Conservation (phyloP, 2,797 vertebrate genomes). For the Chanos chanos region DNA sequence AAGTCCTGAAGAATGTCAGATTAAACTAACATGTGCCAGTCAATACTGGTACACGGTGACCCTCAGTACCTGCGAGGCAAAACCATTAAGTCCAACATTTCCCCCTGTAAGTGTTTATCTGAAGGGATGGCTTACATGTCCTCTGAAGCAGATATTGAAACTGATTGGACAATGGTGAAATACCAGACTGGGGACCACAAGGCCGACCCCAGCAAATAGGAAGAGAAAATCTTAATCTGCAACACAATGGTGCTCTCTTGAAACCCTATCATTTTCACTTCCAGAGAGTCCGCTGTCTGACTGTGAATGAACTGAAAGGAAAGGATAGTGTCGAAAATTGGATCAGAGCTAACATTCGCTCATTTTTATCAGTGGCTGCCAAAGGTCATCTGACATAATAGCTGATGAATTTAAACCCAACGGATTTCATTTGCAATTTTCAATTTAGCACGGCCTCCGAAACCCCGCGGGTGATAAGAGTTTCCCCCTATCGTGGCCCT, state of each 20-base stretch:
- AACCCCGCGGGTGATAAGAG: constrained; percentile 92
- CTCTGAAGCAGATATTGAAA: constrained; percentile 90
- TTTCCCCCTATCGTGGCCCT: constrained; percentile 93
- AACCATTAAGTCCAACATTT: constrained; percentile 93
- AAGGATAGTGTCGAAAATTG: constrained; percentile 95
- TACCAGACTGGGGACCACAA: constrained; percentile 82
- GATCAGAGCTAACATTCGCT: constrained; percentile 96
- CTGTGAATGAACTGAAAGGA: constrained; percentile 90
- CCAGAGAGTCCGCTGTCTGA: constrained; percentile 85
- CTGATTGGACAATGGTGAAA: constrained; percentile 93
- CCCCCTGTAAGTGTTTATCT: constrained; percentile 89
- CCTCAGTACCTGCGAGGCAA: constrained; percentile 81
- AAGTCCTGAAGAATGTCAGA: constrained; percentile 82
- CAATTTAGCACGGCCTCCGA: constrained; percentile 92
- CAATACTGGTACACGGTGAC: constrained; percentile 87
- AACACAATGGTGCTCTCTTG: constrained; percentile 95
- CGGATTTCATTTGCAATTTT: constrained; percentile 99
- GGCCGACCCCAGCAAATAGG: constrained; percentile 86
- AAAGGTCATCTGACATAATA: constrained; percentile 99
- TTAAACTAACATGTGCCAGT: constrained; percentile 87
- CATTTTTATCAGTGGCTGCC: constrained; percentile 97
- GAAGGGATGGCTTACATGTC: constrained; percentile 88
- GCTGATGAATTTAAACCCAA: constrained; percentile 97
- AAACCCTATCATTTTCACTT: constrained; percentile 99
- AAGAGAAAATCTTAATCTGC: constrained; percentile 99